Percentiles rank a stretch among this genome's conserved stretches.
Evolutionary conservation across 2,113 vertebrate genomes (phyloP).

Genomic region (Falco punctatus): DNA sequence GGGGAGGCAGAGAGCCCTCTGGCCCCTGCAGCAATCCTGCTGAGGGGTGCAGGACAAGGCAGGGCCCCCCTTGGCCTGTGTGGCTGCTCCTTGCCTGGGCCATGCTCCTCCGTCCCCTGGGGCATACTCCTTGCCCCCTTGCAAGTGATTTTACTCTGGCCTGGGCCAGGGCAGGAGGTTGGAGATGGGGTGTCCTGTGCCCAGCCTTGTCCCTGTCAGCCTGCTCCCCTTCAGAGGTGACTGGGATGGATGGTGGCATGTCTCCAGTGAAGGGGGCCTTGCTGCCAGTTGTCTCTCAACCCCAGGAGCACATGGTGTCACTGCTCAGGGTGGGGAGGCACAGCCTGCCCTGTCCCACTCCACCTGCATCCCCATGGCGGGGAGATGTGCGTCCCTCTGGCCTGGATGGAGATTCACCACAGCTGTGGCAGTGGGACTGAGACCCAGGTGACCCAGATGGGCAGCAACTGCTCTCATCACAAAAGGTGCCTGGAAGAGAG

Average conservation of each 20-base stretch:
- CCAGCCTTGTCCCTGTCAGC: not conserved
- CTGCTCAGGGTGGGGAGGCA: rapidly evolving
- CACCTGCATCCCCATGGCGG: rapidly evolving
- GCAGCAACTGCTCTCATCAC: not conserved
- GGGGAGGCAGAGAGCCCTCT: not conserved
- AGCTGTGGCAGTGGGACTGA: not conserved
- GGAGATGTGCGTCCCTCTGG: not conserved
- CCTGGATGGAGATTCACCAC: not conserved
- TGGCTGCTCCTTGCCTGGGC: not conserved
- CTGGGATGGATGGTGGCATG: not conserved
- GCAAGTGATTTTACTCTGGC: not conserved
- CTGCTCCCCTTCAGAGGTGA: not conserved
- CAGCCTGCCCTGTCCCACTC: not conserved
- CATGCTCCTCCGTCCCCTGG: not conserved
- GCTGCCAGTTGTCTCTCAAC: not conserved
- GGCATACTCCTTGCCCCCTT: not conserved
- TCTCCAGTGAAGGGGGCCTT: not conserved
- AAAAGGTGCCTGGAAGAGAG: not conserved
- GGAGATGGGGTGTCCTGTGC: not conserved
- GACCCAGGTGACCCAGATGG: not conserved
- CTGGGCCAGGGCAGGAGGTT: not conserved
- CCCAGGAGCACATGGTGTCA: not conserved
- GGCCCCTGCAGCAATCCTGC: not conserved
- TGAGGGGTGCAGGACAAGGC: not conserved
- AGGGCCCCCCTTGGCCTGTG: not conserved